These are phyloP conservation scores for Spatula versicolor DNA, from an alignment of 2,797 vertebrate species.

Conservation along the genomic window DNA sequence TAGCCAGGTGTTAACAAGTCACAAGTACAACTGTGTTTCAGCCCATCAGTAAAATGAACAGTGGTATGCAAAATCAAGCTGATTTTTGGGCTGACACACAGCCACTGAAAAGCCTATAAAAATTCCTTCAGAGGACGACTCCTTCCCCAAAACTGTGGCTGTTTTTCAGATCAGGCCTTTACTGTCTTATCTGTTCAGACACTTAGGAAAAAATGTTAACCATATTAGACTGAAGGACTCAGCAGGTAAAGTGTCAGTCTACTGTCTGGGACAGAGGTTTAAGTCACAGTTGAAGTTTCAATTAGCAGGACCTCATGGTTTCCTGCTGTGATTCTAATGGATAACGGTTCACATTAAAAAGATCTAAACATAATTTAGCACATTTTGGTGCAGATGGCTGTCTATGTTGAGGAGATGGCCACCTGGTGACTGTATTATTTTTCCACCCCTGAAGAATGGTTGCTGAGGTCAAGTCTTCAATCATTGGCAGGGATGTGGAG, in stretches of 20 bases:
- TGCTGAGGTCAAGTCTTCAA: constrained; percentile 67
- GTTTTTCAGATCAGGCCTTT: neutral
- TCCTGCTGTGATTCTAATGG: constrained; percentile 60
- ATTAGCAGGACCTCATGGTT: constrained; percentile 58
- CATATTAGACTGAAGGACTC: neutral
- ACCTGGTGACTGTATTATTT: constrained; percentile 69
- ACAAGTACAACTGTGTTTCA: neutral
- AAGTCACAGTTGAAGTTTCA: constrained; percentile 61
- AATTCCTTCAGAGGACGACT: neutral
- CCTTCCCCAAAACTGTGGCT: neutral
- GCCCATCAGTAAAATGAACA: constrained; percentile 15
- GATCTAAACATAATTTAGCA: constrained; percentile 71
- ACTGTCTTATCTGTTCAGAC: neutral
- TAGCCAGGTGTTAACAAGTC: neutral
- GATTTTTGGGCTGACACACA: neutral
- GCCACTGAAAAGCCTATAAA: neutral
- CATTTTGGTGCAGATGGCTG: constrained; percentile 62
- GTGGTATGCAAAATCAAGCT: neutral
- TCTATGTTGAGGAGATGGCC: constrained; percentile 57
- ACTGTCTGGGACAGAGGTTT: constrained; percentile 44
- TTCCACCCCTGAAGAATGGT: constrained; percentile 60
- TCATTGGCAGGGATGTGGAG: constrained; percentile 39
- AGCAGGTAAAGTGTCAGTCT: constrained; percentile 43
- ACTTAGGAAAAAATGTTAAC: neutral
- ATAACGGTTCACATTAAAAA: constrained; percentile 67